A percentile compares a stretch with the other conserved stretches of the same genome.
These are phyloP conservation scores for Actinostola sp. DNA, from an alignment of 92 coral and sea anemone species.

Conservation along the genomic window DNA sequence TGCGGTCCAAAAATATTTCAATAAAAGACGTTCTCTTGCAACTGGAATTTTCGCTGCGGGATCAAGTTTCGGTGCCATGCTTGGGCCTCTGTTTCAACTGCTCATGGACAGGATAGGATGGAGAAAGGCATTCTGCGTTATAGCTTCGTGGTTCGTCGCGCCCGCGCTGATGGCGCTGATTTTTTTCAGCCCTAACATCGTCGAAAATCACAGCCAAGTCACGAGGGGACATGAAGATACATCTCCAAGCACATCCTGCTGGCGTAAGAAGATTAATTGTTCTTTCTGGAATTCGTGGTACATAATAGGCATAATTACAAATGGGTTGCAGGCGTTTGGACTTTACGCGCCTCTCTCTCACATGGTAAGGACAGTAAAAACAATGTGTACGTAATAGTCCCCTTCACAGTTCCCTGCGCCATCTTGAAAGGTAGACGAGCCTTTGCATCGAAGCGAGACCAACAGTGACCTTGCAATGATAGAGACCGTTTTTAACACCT, in stretches of 20 bases:
- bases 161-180: slow-evolving; percentile 26
- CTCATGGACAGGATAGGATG: slow-evolving; percentile 55
- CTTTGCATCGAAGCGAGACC: too few species aligned
- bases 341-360: slow-evolving; percentile 58
- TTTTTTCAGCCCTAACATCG: slow-evolving; percentile 37
- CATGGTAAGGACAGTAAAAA: slow-evolving; percentile 57
- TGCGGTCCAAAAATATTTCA: slow-evolving; percentile 48
- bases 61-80: slow-evolving; percentile 56
- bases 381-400: not conserved
- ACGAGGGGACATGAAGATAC: not conserved
- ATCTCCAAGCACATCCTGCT: slow-evolving; percentile 1
- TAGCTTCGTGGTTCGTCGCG: slow-evolving; percentile 34
- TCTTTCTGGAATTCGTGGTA: slow-evolving; percentile 21
- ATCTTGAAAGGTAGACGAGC: not conserved
- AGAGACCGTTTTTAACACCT: too few species aligned
- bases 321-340: slow-evolving; percentile 37
- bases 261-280: not conserved
- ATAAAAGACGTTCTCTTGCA: slow-evolving; percentile 59
- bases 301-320: slow-evolving; percentile 12
- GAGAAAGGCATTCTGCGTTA: slow-evolving; percentile 62
- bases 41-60: slow-evolving; percentile 64
- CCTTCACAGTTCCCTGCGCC: not conserved
- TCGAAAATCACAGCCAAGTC: not conserved
- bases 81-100: slow-evolving; percentile 56
- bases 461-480: too few species aligned